Evolutionary conservation across 2,113 vertebrate genomes (phyloP).

Genomic region (Hemiprocne comata): DNA sequence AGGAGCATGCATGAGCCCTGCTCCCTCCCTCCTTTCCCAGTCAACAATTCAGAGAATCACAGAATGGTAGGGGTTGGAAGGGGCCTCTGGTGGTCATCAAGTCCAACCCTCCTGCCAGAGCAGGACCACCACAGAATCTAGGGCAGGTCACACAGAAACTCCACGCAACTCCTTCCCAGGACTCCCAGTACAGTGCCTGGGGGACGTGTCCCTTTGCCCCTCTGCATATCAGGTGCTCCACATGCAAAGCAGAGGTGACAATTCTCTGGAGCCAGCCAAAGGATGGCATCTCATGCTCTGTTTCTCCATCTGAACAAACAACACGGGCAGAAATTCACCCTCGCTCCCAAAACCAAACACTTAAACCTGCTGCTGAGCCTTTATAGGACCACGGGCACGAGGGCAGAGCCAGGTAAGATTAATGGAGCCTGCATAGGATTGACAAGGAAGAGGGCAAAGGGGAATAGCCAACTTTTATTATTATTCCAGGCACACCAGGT

Average conservation of each 20-base stretch:
- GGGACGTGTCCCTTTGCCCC: rapidly evolving
- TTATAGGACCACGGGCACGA: rapidly evolving
- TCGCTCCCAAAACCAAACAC: not conserved
- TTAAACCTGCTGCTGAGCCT: not conserved
- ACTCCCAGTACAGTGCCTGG: not conserved
- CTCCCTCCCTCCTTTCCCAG: not conserved
- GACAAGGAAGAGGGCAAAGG: not conserved
- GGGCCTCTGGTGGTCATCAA: no score
- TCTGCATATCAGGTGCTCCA: not conserved
- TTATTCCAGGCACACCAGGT: conserved; percentile 26
- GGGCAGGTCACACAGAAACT: no score
- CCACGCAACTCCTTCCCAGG: not conserved
- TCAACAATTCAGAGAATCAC: no score
- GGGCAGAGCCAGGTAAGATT: not conserved
- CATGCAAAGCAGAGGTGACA: not conserved
- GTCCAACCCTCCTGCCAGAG: no score
- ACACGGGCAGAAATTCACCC: not conserved
- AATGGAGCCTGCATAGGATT: not conserved
- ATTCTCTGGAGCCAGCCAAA: not conserved
- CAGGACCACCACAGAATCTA: no score
- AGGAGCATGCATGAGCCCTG: rapidly evolving
- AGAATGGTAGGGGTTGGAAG: no score
- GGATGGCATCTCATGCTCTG: not conserved
- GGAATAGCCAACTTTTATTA: not conserved
- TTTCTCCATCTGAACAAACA: not conserved